Evolutionary conservation across 2,888 invertebrate genomes (phyloP).

Genomic region (Drosophila testacea): DNA sequence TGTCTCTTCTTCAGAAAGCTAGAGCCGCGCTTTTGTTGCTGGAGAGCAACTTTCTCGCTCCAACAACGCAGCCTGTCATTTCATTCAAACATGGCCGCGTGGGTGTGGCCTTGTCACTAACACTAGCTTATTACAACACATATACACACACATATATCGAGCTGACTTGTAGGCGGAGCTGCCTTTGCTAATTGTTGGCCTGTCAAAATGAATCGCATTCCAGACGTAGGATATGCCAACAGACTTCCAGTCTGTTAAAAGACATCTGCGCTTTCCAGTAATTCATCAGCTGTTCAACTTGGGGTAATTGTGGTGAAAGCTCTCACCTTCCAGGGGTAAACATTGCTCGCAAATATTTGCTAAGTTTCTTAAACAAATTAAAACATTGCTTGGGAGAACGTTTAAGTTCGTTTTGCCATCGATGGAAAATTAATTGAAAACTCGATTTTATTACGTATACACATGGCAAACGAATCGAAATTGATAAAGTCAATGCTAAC

Average conservation of each 20-base stretch:
- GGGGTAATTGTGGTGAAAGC: constrained; percentile 71
- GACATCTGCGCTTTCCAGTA: constrained; percentile 63
- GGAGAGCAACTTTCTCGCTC: constrained; percentile 50
- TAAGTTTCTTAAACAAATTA: constrained; percentile 21
- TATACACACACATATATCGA: constrained; percentile 22
- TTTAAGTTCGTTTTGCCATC: constrained; percentile 6
- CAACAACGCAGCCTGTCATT: constrained; percentile 57
- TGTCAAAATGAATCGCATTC: constrained; percentile 66
- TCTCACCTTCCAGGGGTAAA: constrained; percentile 11
- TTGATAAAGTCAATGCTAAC: background rate
- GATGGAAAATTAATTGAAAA: constrained; percentile 14
- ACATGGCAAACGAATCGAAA: background rate
- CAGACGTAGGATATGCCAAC: constrained; percentile 40
- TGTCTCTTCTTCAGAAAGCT: constrained; percentile 7
- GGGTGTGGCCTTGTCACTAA: constrained; percentile 82
- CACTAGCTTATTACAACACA: constrained; percentile 11
- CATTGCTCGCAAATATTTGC: constrained; percentile 31
- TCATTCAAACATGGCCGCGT: constrained; percentile 85
- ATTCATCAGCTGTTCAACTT: constrained; percentile 69
- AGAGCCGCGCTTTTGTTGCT: constrained; percentile 23
- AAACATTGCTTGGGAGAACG: constrained; percentile 1
- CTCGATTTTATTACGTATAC: constrained; percentile 11
- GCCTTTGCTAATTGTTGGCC: constrained; percentile 47
- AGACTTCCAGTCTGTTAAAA: constrained; percentile 27
- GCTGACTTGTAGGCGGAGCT: constrained; percentile 71